Evolutionary conservation across 2,113 vertebrate genomes (phyloP).

Genomic region (Xenus cinereus): DNA sequence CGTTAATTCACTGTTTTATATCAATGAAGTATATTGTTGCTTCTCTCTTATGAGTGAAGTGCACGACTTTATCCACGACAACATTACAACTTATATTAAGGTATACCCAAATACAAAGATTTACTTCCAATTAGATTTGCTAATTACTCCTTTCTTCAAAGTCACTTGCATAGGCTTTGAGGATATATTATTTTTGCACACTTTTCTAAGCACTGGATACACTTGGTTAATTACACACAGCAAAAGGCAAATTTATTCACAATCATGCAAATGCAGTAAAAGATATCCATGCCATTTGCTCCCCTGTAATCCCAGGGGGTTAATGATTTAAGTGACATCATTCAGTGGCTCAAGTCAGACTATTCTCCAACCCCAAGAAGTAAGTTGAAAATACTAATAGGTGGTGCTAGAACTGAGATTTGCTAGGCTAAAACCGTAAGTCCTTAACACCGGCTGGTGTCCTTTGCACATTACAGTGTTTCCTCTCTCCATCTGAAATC

Average conservation of each 20-base stretch:
- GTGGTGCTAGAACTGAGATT: neutral
- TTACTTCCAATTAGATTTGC: neutral
- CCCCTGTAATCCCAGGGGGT: neutral
- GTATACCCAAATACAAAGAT: neutral
- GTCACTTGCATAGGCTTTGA: neutral
- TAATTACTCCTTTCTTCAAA: neutral
- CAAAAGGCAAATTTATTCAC: slow-evolving; percentile 25
- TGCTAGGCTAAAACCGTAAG: neutral
- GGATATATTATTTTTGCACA: neutral
- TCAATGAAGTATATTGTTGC: neutral
- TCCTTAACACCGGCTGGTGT: rapidly evolving
- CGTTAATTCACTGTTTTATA: neutral
- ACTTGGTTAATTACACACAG: neutral
- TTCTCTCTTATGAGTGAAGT: neutral
- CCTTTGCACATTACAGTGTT: neutral
- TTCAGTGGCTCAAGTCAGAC: neutral
- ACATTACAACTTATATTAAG: neutral
- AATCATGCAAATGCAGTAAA: slow-evolving; percentile 4
- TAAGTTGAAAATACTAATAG: neutral
- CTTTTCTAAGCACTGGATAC: neutral
- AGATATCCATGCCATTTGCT: neutral
- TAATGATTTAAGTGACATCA: neutral
- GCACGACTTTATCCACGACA: neutral
- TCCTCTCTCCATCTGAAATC: neutral
- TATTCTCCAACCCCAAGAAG: neutral